phyloP scores from a whole-genome alignment of 2,888 invertebrate genomes.

The Nephrotoma guestfalica region DNA sequence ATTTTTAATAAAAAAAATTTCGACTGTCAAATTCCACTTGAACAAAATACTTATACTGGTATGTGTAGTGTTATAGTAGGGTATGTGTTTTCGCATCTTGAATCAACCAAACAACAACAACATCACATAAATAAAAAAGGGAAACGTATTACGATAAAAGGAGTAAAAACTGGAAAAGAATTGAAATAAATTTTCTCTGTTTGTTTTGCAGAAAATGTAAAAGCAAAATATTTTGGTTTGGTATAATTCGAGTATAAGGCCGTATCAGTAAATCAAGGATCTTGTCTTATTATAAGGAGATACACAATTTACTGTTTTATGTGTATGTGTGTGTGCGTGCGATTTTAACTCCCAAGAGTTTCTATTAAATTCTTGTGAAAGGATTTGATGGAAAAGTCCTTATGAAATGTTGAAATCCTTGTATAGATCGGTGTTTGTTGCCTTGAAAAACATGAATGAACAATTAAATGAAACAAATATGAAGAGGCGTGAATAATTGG shows the following conservation, averaged over 20 bases:
- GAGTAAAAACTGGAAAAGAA: neutral
- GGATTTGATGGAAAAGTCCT: neutral
- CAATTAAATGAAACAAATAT: too few relatives aligned
- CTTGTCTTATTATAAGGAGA: neutral
- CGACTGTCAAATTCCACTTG: neutral
- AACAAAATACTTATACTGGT: neutral
- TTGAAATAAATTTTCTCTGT: neutral
- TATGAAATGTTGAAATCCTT: neutral
- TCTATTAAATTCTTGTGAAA: neutral
- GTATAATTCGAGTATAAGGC: neutral
- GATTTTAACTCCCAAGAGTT: neutral
- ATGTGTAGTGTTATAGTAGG: neutral
- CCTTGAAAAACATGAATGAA: too few relatives aligned
- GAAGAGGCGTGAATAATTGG: too few relatives aligned
- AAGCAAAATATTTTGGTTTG: neutral
- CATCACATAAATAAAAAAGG: neutral
- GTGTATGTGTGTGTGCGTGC: neutral
- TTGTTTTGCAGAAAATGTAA: neutral
- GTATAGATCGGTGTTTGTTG: neutral
- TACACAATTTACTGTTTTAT: neutral
- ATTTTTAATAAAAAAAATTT: neutral
- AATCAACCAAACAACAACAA: neutral
- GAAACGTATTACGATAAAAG: neutral
- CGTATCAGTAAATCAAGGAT: neutral
- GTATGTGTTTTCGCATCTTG: neutral